These are phyloP conservation scores for Hydrolagus affinis DNA, from an alignment of 2,113 vertebrate species.

Conservation along the genomic window DNA sequence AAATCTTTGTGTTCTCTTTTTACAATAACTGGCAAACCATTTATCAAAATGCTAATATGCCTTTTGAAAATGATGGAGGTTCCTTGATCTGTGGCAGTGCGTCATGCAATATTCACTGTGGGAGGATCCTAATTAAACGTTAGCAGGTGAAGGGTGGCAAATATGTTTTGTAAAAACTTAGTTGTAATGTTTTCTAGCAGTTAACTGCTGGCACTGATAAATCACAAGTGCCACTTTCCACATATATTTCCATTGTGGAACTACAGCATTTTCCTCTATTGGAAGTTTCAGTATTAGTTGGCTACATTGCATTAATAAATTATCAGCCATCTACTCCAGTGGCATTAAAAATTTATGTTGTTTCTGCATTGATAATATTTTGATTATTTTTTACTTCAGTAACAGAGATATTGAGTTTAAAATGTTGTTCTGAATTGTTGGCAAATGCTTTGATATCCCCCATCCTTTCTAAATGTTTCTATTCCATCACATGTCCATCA, in stretches of 20 bases:
- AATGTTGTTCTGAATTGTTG: neutral
- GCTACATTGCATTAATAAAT: constrained; percentile 3
- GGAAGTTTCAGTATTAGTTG: neutral
- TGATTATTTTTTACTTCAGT: neutral
- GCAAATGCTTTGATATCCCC: neutral
- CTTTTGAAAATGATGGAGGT: neutral
- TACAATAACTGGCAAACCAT: neutral
- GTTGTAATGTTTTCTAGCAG: neutral
- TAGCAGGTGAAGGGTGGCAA: neutral
- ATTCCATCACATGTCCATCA: neutral
- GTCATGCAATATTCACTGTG: neutral
- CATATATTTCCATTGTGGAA: neutral
- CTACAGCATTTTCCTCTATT: neutral
- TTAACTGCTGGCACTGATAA: neutral
- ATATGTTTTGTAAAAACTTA: neutral
- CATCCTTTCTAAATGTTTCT: too few species aligned
- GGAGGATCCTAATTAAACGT: neutral
- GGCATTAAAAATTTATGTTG: neutral
- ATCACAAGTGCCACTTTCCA: neutral
- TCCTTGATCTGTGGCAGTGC: neutral
- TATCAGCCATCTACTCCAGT: neutral
- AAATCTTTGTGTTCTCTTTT: neutral
- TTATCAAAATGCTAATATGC: neutral
- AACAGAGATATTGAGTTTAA: neutral
- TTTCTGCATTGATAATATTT: neutral